Evolutionary conservation across 2,113 vertebrate genomes (phyloP), one percentile per base, ranked within the genome.

Genomic region (Nesoenas mayeri): DNA sequence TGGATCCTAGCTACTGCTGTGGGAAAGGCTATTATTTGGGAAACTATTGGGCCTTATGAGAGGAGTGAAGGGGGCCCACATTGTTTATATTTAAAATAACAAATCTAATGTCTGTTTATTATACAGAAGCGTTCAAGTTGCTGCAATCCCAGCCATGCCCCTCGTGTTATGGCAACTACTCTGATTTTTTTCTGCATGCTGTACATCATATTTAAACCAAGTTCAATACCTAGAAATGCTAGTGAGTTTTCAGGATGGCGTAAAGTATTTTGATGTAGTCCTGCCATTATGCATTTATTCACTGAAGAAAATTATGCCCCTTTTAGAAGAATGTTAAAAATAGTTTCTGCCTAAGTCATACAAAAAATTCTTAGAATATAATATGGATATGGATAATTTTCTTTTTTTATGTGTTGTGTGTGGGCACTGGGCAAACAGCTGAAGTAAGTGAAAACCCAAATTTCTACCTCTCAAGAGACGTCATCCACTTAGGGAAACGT

Each of bases 11-110:
- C 7, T 60, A 25, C 9, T 56, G 5, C 31, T 83, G 7, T 56
- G 34, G 5, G 40, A 69, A 83, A 83, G 28, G 34, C 5, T 12
- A 8, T 10, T 34, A 20, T 64, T 64, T 77, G 21, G 14, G 19
- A 75, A 79, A 64, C 21, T n/a, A 3, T 47, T 20, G 6, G 12
- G 12, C n/a, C 12, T 72, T 77, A 12, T 0, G 4, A 15, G 22
- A 11, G 13, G 11, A 81, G 0, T 9, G 7, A 78, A 83, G 8
- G 7, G 0, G 1, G 62, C 6, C 29, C 6, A 38, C 8, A 15
- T 0, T 28, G 31, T 47, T 57, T 42, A 25, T 48, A 10, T 48
- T 71, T 42, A 31, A 85, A 85, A 53, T 2, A 71, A 15, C 61
- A 86, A 79, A 75, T 29, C 10, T 48, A 12, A 38, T 26, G 2